phyloP scores from a whole-genome alignment of 2,113 vertebrate species.

The Oryzias woworae region DNA sequence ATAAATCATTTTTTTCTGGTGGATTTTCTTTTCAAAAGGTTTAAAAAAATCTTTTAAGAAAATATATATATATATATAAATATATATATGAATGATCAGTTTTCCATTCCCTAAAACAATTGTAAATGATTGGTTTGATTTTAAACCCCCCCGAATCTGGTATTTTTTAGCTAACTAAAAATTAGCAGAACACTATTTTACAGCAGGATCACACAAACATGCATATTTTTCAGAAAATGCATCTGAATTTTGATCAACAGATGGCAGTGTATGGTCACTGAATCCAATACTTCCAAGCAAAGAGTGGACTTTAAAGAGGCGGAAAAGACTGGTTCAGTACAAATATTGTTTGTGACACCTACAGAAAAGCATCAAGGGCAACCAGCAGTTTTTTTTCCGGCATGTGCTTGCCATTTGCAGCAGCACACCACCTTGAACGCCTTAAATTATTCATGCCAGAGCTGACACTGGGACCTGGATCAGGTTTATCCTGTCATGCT shows the following conservation, averaged over 20 bases:
- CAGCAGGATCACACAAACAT: too few relatives aligned
- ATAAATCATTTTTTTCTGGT: too few relatives aligned
- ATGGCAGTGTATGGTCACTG: conserved; percentile 66
- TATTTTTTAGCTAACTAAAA: too few relatives aligned
- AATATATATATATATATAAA: too few relatives aligned
- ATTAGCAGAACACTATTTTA: too few relatives aligned
- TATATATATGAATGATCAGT: too few relatives aligned
- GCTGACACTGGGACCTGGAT: conserved; percentile 48
- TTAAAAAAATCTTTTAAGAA: too few relatives aligned
- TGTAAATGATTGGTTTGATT: too few relatives aligned
- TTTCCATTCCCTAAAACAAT: too few relatives aligned
- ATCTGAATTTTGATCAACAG: conserved; percentile 54
- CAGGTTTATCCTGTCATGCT: conserved; percentile 56
- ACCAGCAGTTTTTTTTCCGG: conserved; percentile 27
- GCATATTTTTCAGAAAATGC: background rate
- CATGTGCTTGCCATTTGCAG: conserved; percentile 38
- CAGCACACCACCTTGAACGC: conserved; percentile 23
- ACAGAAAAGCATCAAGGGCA: conserved; percentile 50
- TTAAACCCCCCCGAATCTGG: too few relatives aligned
- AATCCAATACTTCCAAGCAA: conserved; percentile 22
- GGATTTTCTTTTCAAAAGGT: too few relatives aligned
- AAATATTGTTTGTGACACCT: conserved; percentile 46
- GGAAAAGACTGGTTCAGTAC: conserved; percentile 32
- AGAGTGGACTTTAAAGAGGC: conserved; percentile 16
- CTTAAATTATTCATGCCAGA: conserved; percentile 64